A percentile compares a stretch with the other conserved stretches of the same genome.
Evolutionary conservation across 1,140 invertebrate species (phyloP).

Genomic region (Trialeurodes vaporariorum): DNA sequence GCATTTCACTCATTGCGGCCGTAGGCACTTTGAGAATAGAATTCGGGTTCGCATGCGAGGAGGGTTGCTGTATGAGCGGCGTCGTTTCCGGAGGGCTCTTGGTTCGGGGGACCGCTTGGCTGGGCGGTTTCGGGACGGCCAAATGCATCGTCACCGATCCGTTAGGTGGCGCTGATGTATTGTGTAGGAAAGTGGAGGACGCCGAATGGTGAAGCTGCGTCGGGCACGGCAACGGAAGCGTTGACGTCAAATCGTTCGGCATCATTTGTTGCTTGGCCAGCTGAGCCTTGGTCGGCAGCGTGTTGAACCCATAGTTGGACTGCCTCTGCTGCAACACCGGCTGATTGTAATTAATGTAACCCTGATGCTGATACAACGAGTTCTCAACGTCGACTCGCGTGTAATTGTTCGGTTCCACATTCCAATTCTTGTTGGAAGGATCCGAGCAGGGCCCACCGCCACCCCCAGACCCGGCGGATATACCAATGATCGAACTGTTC

Average conservation of each 20-base stretch:
- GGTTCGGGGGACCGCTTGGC: slow-evolving; percentile 39
- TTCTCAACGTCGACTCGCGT: background rate
- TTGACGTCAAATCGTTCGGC: slow-evolving; percentile 28
- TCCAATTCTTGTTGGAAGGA: background rate
- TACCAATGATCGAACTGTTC: slow-evolving; percentile 21
- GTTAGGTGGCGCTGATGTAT: slow-evolving; percentile 33
- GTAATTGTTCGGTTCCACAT: background rate
- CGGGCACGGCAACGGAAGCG: slow-evolving; percentile 25
- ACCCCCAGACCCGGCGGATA: slow-evolving; percentile 12
- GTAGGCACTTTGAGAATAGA: slow-evolving; percentile 17
- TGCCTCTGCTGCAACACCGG: slow-evolving; percentile 11
- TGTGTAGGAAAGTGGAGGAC: background rate
- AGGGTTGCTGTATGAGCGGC: slow-evolving; percentile 31
- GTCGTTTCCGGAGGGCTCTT: slow-evolving; percentile 45
- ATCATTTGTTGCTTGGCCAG: slow-evolving; percentile 29
- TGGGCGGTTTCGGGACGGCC: slow-evolving; percentile 42
- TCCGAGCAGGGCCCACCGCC: slow-evolving; percentile 16
- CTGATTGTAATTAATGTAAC: slow-evolving; percentile 45
- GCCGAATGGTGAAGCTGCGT: slow-evolving; percentile 8
- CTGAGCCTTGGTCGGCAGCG: slow-evolving; percentile 16
- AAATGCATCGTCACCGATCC: slow-evolving; percentile 41
- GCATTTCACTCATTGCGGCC: slow-evolving; percentile 20
- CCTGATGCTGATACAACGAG: slow-evolving; percentile 47
- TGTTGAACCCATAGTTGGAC: slow-evolving; percentile 9
- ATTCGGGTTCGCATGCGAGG: background rate